These are phyloP conservation scores for Pseudopipra pipra DNA, from an alignment of 2,113 vertebrate genomes.

Conservation along the genomic window DNA sequence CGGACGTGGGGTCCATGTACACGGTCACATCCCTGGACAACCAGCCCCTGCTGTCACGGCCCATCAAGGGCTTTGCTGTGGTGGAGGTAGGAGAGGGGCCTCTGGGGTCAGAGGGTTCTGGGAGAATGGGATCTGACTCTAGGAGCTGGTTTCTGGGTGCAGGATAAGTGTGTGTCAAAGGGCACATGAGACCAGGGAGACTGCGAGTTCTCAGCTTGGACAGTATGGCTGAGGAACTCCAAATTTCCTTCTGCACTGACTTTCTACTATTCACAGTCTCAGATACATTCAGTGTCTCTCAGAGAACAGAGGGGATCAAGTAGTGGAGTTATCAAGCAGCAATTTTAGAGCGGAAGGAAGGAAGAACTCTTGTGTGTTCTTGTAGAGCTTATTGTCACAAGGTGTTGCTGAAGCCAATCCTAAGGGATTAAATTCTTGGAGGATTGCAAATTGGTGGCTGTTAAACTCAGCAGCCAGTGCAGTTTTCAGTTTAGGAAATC, in stretches of 20 bases:
- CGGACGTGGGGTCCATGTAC: constrained; percentile 88
- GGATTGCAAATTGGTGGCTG: not conserved
- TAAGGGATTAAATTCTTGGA: not conserved
- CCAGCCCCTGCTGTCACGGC: constrained; percentile 78
- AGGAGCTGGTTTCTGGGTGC: not conserved
- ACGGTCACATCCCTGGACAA: constrained; percentile 87
- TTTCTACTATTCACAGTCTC: not conserved
- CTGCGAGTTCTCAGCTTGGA: not conserved
- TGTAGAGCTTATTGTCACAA: not conserved
- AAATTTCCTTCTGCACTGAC: not conserved
- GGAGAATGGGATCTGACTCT: not conserved
- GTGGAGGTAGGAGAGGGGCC: constrained; percentile 82
- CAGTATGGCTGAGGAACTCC: not conserved
- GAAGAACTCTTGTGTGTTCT: not conserved
- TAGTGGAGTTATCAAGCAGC: not conserved
- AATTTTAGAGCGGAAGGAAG: not conserved
- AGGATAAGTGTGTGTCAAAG: accelerated
- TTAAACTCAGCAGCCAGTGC: not conserved
- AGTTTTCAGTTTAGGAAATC: not conserved
- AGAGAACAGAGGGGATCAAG: not conserved
- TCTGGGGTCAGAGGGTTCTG: not conserved
- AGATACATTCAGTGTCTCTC: not conserved
- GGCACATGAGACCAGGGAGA: accelerated
- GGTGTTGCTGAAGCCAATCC: not conserved
- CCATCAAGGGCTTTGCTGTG: constrained; percentile 96